A percentile compares a stretch with the other conserved stretches of the same genome.
These are phyloP conservation scores for Chaenogobius annularis DNA, from an alignment of 2,113 vertebrate species.

Conservation along the genomic window DNA sequence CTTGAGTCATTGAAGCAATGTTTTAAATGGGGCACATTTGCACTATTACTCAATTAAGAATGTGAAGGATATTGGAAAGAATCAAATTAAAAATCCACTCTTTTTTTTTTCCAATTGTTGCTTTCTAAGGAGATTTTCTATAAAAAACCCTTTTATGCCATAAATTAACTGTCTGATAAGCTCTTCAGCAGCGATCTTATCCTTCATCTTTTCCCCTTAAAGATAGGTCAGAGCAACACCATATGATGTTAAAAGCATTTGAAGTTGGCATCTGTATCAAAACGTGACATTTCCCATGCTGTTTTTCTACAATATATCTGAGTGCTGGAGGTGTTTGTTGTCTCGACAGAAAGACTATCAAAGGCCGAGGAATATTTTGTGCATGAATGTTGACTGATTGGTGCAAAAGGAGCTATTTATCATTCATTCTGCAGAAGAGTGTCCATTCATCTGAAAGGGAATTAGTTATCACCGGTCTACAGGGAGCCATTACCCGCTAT, in stretches of 20 bases:
- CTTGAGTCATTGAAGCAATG: conserved; percentile 39
- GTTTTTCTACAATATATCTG: conserved; percentile 34
- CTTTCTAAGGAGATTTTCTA: conserved; percentile 29
- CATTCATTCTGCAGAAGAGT: conserved; percentile 49
- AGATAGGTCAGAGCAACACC: conserved; percentile 49
- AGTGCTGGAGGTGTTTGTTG: conserved; percentile 21
- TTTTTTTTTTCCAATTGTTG: conserved; percentile 34
- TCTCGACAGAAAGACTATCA: conserved; percentile 17
- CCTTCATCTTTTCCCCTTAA: conserved; percentile 48
- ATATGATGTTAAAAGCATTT: conserved; percentile 51
- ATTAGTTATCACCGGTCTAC: conserved; percentile 68
- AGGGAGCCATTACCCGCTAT: conserved; percentile 67
- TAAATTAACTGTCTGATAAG: conserved; percentile 63
- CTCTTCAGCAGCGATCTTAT: conserved; percentile 50
- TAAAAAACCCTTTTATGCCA: conserved; percentile 30
- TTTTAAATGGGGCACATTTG: conserved; percentile 38
- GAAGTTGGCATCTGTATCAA: conserved; percentile 47
- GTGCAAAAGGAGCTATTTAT: conserved; percentile 50
- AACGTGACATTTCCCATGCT: conserved; percentile 59
- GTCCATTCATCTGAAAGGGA: conserved; percentile 59
- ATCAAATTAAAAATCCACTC: conserved; percentile 80
- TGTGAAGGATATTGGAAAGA: conserved; percentile 12
- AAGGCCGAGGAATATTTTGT: conserved; percentile 24
- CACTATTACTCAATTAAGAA: conserved; percentile 28
- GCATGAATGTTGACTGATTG: conserved; percentile 47